Conservation (phyloP, 2,113 vertebrate genomes). For the Cebus imitator region DNA sequence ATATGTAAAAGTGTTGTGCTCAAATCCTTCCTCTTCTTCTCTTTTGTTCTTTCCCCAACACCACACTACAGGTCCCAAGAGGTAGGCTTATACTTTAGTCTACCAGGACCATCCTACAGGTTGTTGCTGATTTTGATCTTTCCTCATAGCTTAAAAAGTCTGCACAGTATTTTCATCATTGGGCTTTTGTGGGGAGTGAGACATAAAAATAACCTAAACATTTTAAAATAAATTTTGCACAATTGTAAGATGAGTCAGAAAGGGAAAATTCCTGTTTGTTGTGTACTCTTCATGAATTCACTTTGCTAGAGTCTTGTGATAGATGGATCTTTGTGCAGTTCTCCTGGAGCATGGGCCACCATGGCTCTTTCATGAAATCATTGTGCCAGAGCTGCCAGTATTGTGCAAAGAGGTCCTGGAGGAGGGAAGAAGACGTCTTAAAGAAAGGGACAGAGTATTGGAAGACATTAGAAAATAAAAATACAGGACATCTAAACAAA, state of each 20-base stretch:
- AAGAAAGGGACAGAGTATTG: neutral
- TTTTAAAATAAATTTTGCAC: neutral
- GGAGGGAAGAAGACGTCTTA: neutral
- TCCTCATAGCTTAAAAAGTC: neutral
- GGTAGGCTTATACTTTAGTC: neutral
- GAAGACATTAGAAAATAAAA: neutral
- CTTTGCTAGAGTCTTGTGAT: neutral
- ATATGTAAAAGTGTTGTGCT: neutral
- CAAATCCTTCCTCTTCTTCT: neutral
- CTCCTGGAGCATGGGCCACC: neutral
- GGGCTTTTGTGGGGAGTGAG: neutral
- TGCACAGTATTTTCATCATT: neutral
- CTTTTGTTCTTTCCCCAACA: neutral
- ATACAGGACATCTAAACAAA: neutral
- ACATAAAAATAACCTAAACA: neutral
- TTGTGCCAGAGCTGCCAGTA: neutral
- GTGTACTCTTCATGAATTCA: neutral
- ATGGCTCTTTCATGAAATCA: neutral
- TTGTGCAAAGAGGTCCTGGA: neutral
- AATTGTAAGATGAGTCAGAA: neutral
- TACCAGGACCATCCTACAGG: neutral
- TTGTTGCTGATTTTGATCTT: neutral
- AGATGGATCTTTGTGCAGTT: neutral
- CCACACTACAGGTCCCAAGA: neutral
- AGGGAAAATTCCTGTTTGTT: neutral